Evolutionary conservation across 2,113 vertebrate genomes (phyloP), one percentile per base, ranked within the genome.

Genomic region (Monopterus albus): DNA sequence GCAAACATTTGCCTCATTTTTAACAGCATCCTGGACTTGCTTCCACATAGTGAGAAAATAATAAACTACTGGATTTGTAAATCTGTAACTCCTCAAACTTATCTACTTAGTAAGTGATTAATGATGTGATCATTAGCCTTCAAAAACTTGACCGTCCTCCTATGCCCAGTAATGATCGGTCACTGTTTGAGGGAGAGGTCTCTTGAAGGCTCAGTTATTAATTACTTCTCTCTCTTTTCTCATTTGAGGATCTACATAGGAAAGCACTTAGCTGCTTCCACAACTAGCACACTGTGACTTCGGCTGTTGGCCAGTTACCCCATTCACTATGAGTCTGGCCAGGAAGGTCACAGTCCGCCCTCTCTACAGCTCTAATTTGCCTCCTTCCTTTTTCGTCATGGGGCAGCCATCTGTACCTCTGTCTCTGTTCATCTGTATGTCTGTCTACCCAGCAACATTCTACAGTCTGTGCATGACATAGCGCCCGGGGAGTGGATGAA

Each of bases 211-310:
- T 15, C 8, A 28, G 6, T 63, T 6, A 18, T 49, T 53, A 39
- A 45, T 38, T 28, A 4, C 20, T 20, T 51, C 57, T 28, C 8
- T 68, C 12, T 60, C 65, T 66, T 33, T 46, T 23, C 28, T 18
- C 50, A 45, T 75, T 59, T 67, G 49, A 93, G 92, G 71, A 92
- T 93, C 84, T 93, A 92, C 88, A 91, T 93, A 36, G 92, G 92
- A 36, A 92, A 93, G 55, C 84, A 91, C 45, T 75, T 93, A 83
- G 92, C 92, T 0, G 81, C 91, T 36, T 93, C 91, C 6, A 89
- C 92, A 42, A 89, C 89, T 20, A 91, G 88, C 72, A 85, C 91
- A 0, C 89, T 92, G 89, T 93, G 90, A 93, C 29, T 31, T 40
- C 43, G 56, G 42, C 73, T 56, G 18, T 25, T 49, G 36, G 25